Evolutionary conservation across 2,113 vertebrate species (phyloP), one percentile per base, ranked within the genome.

Genomic region (Bufo bufo): DNA sequence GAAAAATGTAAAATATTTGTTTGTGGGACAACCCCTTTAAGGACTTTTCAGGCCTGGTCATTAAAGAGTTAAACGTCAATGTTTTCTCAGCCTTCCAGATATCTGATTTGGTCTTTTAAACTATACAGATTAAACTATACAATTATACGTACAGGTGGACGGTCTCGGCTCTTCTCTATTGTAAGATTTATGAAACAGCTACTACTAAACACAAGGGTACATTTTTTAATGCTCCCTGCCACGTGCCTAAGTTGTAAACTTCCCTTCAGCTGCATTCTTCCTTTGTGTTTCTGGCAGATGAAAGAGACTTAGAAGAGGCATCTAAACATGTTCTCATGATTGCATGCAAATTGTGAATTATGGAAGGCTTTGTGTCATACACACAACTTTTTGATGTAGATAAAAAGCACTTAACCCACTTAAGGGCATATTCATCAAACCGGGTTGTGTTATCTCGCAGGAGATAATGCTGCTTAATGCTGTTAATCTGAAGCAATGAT

Each of bases 351-450:
- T 23, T 23, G 63, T 84, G 65, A 84, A 71, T 83, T 66, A 69
- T 49, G 58, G 49, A 84, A 52, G 50, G 54, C 16, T 66, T 66
- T 43, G 72, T 65, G 66, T 72, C 63, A 54, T 56, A 72, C 49
- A 72, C 49, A 45, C 8, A n/a, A 69, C 65, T 84, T 66, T 80
- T 71, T 84, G 82, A 84, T 71, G 65, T 84, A 71, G 63, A 84
- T 84, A 84, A 71, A 71, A 84, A 54, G 63, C 82, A 84, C 82
- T 71, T 84, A 71, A 52, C 63, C 63, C 65, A 71, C 65, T 71
- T 84, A 71, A 43, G 49, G 82, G 65, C 43, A 84, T 72, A 69
- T 84, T 54, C 63, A 84, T 54, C 63, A 84, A 54, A 84, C 49
- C 1, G 65, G 50, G 45, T 72, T 71, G 33, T 84, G 63, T 56